Evolutionary conservation across 2,888 invertebrate species (phyloP), one percentile per base, ranked within the genome.

Genomic region (Volucella inanis): DNA sequence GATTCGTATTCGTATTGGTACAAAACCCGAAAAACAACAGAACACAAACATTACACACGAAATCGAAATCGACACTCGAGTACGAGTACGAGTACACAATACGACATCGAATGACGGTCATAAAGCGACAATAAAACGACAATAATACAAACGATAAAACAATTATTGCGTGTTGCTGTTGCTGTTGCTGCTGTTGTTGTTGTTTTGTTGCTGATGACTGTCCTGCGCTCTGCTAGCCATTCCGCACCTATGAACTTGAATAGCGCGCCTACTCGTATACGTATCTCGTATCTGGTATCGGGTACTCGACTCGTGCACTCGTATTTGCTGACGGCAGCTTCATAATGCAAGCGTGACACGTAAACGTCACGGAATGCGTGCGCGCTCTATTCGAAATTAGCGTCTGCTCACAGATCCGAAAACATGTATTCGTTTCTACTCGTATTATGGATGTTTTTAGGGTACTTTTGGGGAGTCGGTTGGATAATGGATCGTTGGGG

Each of bases 141-240:
- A 74, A 79, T 79, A 79, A 72, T 67, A 79, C 65, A 79, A 79
- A 62, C 74, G 67, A 79, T 79, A 79, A 72, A 72, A 79, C 72
- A 79, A 79, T 79, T 59, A 79, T 65, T 79, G 49, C 79, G 57
- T 77, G 74, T 47, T 64, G n/a, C 31, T 31, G 31, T 6, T 31
- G 31, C 1, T 31, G 6, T 6, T 31, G 31, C 1, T 6, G 31
- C 1, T 31, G 6, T 31, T 31, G 22, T 22, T 22, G 22, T 22
- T 22, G 22, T 22, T 4, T 22, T 31, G 31, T 31, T 31, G 38
- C 11, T 45, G 55, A 15, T 49, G 14, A 41, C 41, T n/a, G 72
- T 31, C 8, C 12, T 64, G 62, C 49, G 41, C 41, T 43, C 22
- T 65, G 22, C 41, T 61, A 61, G 59, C 15, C 54, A 59, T 49